Evolutionary conservation across 2,797 vertebrate species (phyloP).

Genomic region (Lagodon rhomboides): DNA sequence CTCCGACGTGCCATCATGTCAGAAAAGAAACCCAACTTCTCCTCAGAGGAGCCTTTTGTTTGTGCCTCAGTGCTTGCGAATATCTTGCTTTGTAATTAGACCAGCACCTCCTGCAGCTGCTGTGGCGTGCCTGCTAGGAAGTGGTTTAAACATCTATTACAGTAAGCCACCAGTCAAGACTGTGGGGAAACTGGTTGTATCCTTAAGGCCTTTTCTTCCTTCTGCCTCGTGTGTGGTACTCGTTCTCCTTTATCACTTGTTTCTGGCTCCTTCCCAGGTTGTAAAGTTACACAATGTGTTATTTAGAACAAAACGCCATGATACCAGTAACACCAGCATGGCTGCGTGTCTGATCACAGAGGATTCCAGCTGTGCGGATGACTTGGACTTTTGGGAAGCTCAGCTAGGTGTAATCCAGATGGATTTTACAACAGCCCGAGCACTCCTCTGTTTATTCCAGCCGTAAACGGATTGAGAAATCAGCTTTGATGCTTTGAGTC

Average conservation of each 20-base stretch:
- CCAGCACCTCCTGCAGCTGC: slow-evolving; percentile 43
- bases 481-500: slow-evolving; percentile 1
- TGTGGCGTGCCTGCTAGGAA: slow-evolving; percentile 46
- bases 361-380: slow-evolving; percentile 17
- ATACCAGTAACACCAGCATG: slow-evolving; percentile 35
- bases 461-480: background rate
- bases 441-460: slow-evolving; percentile 18
- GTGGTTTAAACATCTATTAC: slow-evolving; percentile 52
- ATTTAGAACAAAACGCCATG: slow-evolving; percentile 35
- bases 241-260: slow-evolving; percentile 49
- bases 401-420: background rate
- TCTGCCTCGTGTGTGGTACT: slow-evolving; percentile 63
- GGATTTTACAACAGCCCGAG: slow-evolving; percentile 1
- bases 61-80: slow-evolving; percentile 16
- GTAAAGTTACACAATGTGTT: slow-evolving; percentile 53
- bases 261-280: slow-evolving; percentile 41
- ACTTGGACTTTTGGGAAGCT: slow-evolving; percentile 37
- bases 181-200: slow-evolving; percentile 40
- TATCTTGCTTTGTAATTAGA: slow-evolving; percentile 59
- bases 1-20: background rate
- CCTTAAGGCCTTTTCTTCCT: slow-evolving; percentile 40
- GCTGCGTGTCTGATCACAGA: slow-evolving; percentile 40
- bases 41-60: slow-evolving; percentile 15
- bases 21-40: background rate
- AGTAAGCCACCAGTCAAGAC: slow-evolving; percentile 61